Base-by-base conservation (phyloP, 2,797 vertebrate genomes). In the Megalops cyprinoides region DNA sequence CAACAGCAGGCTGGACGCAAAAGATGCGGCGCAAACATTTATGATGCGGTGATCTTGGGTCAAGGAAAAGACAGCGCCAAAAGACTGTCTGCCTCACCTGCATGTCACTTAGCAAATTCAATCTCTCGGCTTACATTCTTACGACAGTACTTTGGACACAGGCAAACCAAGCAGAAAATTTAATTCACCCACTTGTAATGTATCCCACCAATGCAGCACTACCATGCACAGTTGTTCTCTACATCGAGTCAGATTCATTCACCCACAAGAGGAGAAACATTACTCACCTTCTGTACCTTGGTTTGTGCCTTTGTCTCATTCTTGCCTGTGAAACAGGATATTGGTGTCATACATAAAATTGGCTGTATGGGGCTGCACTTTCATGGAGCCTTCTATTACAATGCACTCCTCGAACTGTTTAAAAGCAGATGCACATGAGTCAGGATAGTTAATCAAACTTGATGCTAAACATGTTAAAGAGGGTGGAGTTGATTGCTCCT, bases 251-350 rank as follows among this genome's bases (percentile, higher is more conserved):
- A 12, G 0, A 10, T 3, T 14, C 55, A 51, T 9, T 34, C 28
- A n/a, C 55, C n/a, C 0, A 2, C 0, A 5, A 20, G 74, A 15
- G 31, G 3, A 48, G 1, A 48, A 25, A 78, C 44, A 77, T 23
- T 3, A n/a, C 87, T 88, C 79, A 89, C 90, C 85, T 67, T 46
- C 14, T 78, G 14, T 2, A 67, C 31, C 65, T 51, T 77, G 44
- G 85, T 49, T 51, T 81, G 65, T 1, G 39, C 3, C 3, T 15
- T 37, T 5, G 12, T 44, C 28, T 14, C 28, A 28, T 12, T 46
- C 56, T 78, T 74, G 7, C 79, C 79, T 78, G 76, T 25, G n/a
- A 4, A 37, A 14, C 51, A 31, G 37, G 28, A n/a, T n/a, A n/a
- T n/a, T n/a, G n/a, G 42, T 62, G 31, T 42, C n/a, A 34, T 1